Evolutionary conservation across 2,797 vertebrate species (phyloP), one percentile per base, ranked within the genome.

Genomic region (Falco biarmicus): DNA sequence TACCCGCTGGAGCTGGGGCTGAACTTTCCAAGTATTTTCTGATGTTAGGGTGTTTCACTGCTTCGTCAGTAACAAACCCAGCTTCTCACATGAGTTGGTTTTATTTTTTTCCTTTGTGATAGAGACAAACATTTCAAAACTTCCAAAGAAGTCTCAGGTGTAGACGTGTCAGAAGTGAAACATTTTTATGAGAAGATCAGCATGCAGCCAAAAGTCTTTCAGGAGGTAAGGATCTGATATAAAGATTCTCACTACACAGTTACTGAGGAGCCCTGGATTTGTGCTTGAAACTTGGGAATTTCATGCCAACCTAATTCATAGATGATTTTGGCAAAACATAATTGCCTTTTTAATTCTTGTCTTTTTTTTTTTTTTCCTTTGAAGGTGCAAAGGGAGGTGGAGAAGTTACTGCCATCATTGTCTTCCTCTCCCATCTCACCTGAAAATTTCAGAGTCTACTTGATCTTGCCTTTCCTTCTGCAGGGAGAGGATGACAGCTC

Each of bases 371-470:
- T 48, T 43, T 43, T 22, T 5, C 8, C n/a, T 48, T 65, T 51
- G 37, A 96, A 99, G 98, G 95, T 98, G 34, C 90, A 94, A 85
- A 77, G 81, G 4, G 87, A 78, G 18, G 93, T 98, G 19, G 20
- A 70, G 75, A 71, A 41, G 2, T 95, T 98, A 76, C 82, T 98
- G 68, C 73, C 61, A 1, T 96, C 96, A 6, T 65, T 98, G 39
- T 41, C 89, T 47, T 25, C 74, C 53, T 91, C 64, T 15, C 91
- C 95, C 15, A 88, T 90, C 68, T 97, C 97, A 13, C 94, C 97
- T n/a, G 98, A 98, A 94, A 97, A 96, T 29, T 69, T 98, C 89
- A 98, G 98, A 94, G 63, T 98, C 91, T 98, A 97, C 95, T 94
- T 98, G 95, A 93, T 98, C 83, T 91, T 98, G 79, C 98, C 87